Base-by-base conservation (phyloP, 2,797 vertebrate genomes). In the Dermochelys coriacea region DNA sequence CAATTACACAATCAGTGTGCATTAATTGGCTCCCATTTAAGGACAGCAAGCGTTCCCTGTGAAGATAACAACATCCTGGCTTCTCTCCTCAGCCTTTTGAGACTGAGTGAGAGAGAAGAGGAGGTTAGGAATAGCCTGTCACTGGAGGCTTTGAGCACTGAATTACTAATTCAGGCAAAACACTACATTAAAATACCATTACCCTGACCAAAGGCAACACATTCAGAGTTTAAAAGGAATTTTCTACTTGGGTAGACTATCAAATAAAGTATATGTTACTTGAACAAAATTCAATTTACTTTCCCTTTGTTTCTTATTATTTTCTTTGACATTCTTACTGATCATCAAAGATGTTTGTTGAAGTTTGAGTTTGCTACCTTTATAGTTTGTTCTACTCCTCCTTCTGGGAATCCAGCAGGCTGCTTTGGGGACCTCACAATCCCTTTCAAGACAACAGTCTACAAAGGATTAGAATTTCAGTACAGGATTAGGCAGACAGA, bases 1-100 rank as follows among this genome's bases (percentile, higher is more conserved):
- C 98, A 98, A 97, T 98, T 98, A 97, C 94, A 98, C 83, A 97
- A 96, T 81, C 96, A 91, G 89, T 92, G 93, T 84, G 96, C 95
- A 95, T 95, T 98, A 98, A 98, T 94, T 98, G 97, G 94, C 93
- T 98, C 87, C 71, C 71, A 88, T 82, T 94, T 97, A 84, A 27
- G 89, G 87, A 71, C 71, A 15, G 90, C 80, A 94, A 97, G 82
- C 49, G 93, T 77, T 51, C 19, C 71, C 90, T 78, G 89, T 93
- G 52, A 90, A 89, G 71, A 45, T 89, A 87, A 82, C 31, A 96
- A 87, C n/a, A 45, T 41, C 34, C 6, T 41, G 75, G 61, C 85
- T 94, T 91, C 86, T 93, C 85, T 91, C 68, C 85, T 89, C 78
- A 87, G 83, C 61, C 57, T 97, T 95, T 96, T 90, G 85, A 94